Evolutionary conservation across 2,113 vertebrate genomes (phyloP).

Genomic region (Theristicus caerulescens): DNA sequence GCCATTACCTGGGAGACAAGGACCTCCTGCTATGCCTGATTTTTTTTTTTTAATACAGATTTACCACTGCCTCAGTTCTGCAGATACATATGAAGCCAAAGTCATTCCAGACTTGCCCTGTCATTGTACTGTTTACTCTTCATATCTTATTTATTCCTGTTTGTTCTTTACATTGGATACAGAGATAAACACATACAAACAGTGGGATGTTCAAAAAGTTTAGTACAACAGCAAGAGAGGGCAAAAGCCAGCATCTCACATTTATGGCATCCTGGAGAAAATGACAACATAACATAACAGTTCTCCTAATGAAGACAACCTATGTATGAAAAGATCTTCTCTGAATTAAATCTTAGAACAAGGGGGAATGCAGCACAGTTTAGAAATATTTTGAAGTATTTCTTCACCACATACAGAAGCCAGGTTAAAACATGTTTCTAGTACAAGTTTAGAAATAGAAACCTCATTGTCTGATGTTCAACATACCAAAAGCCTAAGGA

Average conservation of each 20-base stretch:
- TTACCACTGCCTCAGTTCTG: constrained; percentile 31
- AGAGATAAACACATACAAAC: background rate
- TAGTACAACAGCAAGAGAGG: background rate
- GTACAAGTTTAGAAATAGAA: background rate
- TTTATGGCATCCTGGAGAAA: background rate
- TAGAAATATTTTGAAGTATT: background rate
- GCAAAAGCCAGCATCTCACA: background rate
- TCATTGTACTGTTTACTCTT: constrained; percentile 42
- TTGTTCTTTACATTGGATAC: constrained; percentile 13
- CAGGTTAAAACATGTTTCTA: background rate
- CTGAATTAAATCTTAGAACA: background rate
- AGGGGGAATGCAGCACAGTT: background rate
- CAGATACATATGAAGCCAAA: background rate
- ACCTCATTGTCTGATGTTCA: background rate
- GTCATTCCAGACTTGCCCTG: background rate
- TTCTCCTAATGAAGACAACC: background rate
- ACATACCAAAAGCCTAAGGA: background rate
- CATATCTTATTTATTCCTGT: constrained; percentile 28
- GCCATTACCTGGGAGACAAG: constrained; percentile 75
- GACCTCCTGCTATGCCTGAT: constrained; percentile 64
- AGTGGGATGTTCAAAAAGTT: background rate
- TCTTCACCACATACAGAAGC: background rate
- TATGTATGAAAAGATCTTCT: background rate
- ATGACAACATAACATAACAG: background rate
- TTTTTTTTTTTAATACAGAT: constrained; percentile 61